phyloP scores from a whole-genome alignment of 2,797 vertebrate genomes.

The Phoebastria nigripes region DNA sequence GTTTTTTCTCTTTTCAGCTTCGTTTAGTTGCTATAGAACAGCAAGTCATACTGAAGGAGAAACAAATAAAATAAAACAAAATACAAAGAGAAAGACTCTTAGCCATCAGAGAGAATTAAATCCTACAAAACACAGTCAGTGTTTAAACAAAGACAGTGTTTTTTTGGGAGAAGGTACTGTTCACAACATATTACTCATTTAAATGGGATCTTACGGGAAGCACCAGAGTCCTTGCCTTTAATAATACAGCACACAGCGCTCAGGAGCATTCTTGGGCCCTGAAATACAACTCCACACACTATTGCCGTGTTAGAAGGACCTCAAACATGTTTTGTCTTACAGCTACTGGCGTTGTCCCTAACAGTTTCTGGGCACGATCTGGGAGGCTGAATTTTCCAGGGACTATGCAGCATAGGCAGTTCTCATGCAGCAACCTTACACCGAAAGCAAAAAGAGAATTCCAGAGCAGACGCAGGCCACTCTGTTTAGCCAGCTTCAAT shows the following conservation, averaged over 20 bases:
- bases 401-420: neutral
- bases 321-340: neutral
- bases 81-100: neutral
- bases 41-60: neutral
- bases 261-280: neutral
- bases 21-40: fast-evolving
- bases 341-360: neutral
- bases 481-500: neutral
- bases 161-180: neutral
- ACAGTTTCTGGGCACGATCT: neutral
- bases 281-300: neutral
- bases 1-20: neutral
- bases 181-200: neutral
- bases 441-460: fast-evolving
- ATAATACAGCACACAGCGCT: neutral
- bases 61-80: neutral
- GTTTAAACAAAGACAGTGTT: neutral
- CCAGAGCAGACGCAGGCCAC: neutral
- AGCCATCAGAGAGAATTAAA: neutral
- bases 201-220: neutral
- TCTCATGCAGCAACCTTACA: neutral
- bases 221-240: neutral
- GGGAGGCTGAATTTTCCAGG: neutral
- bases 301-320: neutral
- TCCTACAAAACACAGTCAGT: neutral